phyloP scores from a whole-genome alignment of 2,797 vertebrate species.

The Cynopterus sphinx region DNA sequence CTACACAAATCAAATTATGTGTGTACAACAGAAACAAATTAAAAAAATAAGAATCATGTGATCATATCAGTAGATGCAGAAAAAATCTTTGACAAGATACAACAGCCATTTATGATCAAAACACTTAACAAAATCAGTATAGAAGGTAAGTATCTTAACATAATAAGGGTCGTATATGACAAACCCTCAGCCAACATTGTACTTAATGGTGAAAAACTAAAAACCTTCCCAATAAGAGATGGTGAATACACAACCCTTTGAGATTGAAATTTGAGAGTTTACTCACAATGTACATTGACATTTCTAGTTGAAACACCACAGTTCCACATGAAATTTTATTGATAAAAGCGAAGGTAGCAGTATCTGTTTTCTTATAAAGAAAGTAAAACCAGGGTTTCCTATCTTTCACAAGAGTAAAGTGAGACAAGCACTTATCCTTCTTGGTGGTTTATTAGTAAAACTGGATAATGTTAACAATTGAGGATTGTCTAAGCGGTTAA shows the following conservation, averaged over 20 bases:
- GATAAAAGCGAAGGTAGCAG: background rate
- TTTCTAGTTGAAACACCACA: background rate
- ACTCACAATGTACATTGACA: background rate
- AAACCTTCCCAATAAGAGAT: background rate
- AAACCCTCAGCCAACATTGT: too few relatives aligned
- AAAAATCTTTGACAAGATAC: too few relatives aligned
- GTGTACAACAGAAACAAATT: too few relatives aligned
- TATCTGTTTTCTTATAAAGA: background rate
- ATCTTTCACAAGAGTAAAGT: background rate
- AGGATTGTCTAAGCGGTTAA: constrained; percentile 20
- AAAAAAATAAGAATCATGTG: too few relatives aligned
- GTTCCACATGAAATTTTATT: background rate
- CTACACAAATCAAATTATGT: too few relatives aligned
- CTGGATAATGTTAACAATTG: constrained; percentile 50
- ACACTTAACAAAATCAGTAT: too few relatives aligned
- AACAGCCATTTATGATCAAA: too few relatives aligned
- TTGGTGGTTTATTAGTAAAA: constrained; percentile 15
- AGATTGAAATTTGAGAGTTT: background rate
- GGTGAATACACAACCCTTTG: background rate
- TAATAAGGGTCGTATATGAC: too few relatives aligned
- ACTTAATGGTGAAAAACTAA: too few relatives aligned
- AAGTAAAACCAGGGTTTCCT: background rate
- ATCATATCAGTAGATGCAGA: too few relatives aligned
- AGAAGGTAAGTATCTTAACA: too few relatives aligned
- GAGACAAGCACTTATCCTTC: background rate